Evolutionary conservation across 1,140 invertebrate species (phyloP), one percentile per base, ranked within the genome.

Genomic region (Daktulosphaira vitifoliae): DNA sequence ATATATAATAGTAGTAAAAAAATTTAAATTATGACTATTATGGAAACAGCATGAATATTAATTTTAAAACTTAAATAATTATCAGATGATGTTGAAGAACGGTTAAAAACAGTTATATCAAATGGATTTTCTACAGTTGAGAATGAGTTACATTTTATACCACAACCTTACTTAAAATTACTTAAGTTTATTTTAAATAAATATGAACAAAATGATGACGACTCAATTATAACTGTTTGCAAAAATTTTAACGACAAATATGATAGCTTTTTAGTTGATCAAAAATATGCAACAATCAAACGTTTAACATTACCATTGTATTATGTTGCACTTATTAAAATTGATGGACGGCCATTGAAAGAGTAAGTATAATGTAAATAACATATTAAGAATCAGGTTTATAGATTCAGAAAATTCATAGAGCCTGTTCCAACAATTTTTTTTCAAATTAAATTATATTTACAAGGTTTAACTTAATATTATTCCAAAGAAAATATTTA

Each of bases 241-340:
- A 62, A 46, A 2, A 46, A 46, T 33, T 62, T 62, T 48, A 62
- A 48, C 39, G 42, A 48, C 13, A 62, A 62, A 62, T 62, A 62
- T 46, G 56, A 48, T 26, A 46, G 18, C 46, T 62, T 62, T 9
- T 62, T 62, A 48, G 46, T 46, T 46, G 56, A 62, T 13, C 42
- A 33, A 46, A 62, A 62, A 33, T 62, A 62, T 62, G 18, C 29
- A 29, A 48, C 46, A 39, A 62, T 62, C 6, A 33, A 18, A 33
- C 56, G 42, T 33, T 62, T 62, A 22, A 62, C 56, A 46, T 48
- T 62, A 23, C 56, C 56, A 46, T 48, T 62, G 9, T 62, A 29
- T 62, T 62, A 62, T 22, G 13, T 62, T 62, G 44, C 56, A 29
- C 44, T 62, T 15, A 62, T 62, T 7, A 62, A 62, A 62, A 62